phyloP scores from a whole-genome alignment of 2,113 vertebrate species.

The Gambusia affinis region DNA sequence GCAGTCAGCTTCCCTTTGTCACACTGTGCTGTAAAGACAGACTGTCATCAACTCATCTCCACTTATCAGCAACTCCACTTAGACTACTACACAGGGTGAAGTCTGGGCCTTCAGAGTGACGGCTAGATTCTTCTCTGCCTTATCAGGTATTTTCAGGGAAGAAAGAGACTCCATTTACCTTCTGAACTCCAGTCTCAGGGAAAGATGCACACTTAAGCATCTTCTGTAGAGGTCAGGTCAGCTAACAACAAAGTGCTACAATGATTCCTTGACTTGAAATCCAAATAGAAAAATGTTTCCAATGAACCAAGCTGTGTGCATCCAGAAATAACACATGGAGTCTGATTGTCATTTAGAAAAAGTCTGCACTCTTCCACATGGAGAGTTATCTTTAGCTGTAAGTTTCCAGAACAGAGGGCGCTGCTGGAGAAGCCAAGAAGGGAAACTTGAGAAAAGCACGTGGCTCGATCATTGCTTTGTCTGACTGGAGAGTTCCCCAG shows the following conservation, averaged over 20 bases:
- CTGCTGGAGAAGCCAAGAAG: constrained; percentile 29
- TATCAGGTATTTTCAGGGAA: constrained; percentile 24
- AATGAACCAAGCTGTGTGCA: constrained; percentile 61
- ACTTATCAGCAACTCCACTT: constrained; percentile 18
- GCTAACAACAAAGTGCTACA: constrained; percentile 22
- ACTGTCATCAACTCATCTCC: constrained; percentile 12
- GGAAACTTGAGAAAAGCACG: constrained; percentile 21
- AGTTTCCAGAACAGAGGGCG: constrained; percentile 46
- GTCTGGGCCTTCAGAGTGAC: neutral
- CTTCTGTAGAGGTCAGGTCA: constrained; percentile 11
- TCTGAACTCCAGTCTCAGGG: constrained; percentile 7
- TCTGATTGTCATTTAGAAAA: constrained; percentile 26
- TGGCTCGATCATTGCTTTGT: constrained; percentile 17
- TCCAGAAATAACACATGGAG: constrained; percentile 66
- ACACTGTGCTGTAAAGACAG: constrained; percentile 16
- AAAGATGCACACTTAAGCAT: constrained; percentile 20
- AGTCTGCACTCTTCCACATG: constrained; percentile 14
- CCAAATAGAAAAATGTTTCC: constrained; percentile 59
- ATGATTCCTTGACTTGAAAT: constrained; percentile 70
- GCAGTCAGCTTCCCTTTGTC: constrained; percentile 18
- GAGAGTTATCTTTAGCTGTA: constrained; percentile 32
- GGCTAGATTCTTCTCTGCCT: neutral
- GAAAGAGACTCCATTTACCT: constrained; percentile 35
- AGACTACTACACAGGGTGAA: neutral
- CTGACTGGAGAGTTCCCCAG: constrained; percentile 2